These are phyloP conservation scores for Heliconius melpomene DNA, from an alignment of 1,140 invertebrate species.

Conservation along the genomic window DNA sequence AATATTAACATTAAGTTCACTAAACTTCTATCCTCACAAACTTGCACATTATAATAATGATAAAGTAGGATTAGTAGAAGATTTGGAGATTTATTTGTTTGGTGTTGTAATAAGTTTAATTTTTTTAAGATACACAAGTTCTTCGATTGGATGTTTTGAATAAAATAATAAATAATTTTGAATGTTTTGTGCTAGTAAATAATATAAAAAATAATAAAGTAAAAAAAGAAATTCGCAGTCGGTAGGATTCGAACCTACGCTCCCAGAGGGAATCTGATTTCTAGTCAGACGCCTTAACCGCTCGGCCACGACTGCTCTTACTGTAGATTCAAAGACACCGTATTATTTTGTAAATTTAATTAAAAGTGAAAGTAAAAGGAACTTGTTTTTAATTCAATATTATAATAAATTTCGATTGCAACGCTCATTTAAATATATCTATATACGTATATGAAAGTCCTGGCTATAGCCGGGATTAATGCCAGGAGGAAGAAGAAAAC, in stretches of 20 bases:
- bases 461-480: too few relatives aligned
- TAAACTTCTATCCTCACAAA: too few relatives aligned
- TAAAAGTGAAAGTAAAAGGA: neutral
- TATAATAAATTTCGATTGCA: neutral
- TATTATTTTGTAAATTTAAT: neutral
- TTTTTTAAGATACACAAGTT: too few relatives aligned
- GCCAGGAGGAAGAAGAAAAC: too few relatives aligned
- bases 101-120: too few relatives aligned
- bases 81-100: too few relatives aligned
- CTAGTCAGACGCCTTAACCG: constrained; percentile 93
- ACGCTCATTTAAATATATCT: neutral
- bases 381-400: neutral
- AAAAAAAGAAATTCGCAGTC: constrained; percentile 83
- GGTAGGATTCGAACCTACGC: constrained; percentile 93
- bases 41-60: too few relatives aligned
- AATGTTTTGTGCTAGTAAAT: too few relatives aligned
- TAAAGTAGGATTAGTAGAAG: too few relatives aligned
- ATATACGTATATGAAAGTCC: neutral
- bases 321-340: neutral
- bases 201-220: neutral
- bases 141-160: too few relatives aligned
- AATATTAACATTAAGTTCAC: too few relatives aligned
- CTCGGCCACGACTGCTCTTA: constrained; percentile 88
- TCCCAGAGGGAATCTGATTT: constrained; percentile 93
- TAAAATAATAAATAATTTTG: too few relatives aligned